Evolutionary conservation across 2,888 invertebrate genomes (phyloP).

Genomic region (Euspilapteryx auroguttella): DNA sequence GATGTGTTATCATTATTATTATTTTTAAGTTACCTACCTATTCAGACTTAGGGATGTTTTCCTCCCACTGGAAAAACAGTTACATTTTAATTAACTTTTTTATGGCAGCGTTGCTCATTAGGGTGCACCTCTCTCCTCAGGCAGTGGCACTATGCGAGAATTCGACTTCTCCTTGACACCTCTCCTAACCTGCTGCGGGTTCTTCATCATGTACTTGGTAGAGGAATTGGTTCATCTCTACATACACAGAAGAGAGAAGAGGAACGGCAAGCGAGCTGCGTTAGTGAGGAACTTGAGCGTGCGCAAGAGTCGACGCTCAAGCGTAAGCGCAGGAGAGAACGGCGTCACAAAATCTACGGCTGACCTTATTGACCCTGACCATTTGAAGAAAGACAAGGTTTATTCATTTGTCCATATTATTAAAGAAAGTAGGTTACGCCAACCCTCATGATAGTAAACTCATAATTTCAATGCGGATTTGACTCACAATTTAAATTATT

Average conservation of each 20-base stretch:
- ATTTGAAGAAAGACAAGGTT: constrained; percentile 13
- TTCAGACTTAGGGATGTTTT: no score
- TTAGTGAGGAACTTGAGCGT: constrained; percentile 46
- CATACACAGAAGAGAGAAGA: constrained; percentile 55
- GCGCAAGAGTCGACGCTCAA: constrained; percentile 35
- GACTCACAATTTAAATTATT: no score
- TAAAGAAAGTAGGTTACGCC: no score
- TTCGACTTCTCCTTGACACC: constrained; percentile 69
- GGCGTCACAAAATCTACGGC: constrained; percentile 43
- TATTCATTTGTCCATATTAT: no score
- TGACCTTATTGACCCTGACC: constrained; percentile 34
- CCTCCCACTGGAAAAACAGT: no score
- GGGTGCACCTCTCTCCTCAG: constrained; percentile 14
- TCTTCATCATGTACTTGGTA: constrained; percentile 77
- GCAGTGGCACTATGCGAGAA: constrained; percentile 32
- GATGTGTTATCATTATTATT: no score
- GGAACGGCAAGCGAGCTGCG: constrained; percentile 20
- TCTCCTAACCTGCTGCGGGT: constrained; percentile 73
- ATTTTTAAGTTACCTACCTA: no score
- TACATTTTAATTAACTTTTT: no score
- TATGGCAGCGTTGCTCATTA: no score
- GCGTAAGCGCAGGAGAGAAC: constrained; percentile 17
- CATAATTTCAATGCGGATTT: no score
- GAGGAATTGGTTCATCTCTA: constrained; percentile 77
- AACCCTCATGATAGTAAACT: no score